Conservation (phyloP, 2,797 vertebrate genomes). For the Xiphorhynchus erythropygius region DNA sequence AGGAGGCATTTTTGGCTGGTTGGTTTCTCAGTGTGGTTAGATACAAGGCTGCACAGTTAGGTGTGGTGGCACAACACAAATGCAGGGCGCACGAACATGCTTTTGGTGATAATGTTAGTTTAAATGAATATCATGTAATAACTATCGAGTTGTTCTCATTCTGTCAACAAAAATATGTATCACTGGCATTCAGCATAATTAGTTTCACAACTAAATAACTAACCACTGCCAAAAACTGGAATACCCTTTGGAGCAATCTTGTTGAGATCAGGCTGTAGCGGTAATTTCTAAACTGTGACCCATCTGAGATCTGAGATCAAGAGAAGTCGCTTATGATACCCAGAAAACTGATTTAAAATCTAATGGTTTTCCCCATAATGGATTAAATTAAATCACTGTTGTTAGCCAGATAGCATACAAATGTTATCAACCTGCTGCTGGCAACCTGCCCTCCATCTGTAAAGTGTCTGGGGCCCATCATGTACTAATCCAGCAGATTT, state of each 20-base stretch:
- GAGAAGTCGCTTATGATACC: background rate
- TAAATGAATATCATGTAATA: background rate
- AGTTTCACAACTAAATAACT: background rate
- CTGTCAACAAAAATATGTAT: background rate
- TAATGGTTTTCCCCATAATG: background rate
- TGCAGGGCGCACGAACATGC: background rate
- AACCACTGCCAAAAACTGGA: background rate
- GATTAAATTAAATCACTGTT: background rate
- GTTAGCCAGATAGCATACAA: background rate
- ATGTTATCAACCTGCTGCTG: background rate
- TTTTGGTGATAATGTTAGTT: background rate
- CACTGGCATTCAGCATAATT: background rate
- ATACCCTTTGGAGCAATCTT: background rate
- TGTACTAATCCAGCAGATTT: background rate
- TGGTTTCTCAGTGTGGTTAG: background rate
- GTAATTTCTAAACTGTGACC: background rate
- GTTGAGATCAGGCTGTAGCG: background rate
- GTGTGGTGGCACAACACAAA: background rate
- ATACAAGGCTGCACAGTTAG: background rate
- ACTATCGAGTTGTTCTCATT: background rate
- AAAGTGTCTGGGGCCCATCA: background rate
- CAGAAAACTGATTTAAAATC: background rate
- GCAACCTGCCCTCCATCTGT: rapidly evolving
- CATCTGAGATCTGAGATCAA: background rate
- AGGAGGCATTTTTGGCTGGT: background rate